Base-by-base conservation (phyloP, 2,888 invertebrate species). In the Heliconius cydno region DNA sequence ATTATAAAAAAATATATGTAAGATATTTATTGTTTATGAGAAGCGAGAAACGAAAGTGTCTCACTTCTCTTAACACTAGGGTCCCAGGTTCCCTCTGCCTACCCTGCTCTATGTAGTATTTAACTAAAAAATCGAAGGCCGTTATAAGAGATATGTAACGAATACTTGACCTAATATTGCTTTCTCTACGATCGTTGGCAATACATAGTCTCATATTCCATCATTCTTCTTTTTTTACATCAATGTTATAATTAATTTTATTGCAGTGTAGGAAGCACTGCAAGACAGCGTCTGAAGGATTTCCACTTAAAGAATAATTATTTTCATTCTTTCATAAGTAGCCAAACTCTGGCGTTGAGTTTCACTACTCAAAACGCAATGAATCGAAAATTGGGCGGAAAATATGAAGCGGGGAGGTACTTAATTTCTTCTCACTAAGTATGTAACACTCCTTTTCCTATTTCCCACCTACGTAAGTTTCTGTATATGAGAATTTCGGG, bases 91-190 rank as follows among this genome's bases (percentile, higher is more conserved):
- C 52, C 6, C 6, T 52, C 6, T 52, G 22, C 52, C 52, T 22
- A 52, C 22, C 6, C 52, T 52, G 7, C 19, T 9, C 19, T 52
- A 7, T 52, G 22, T 22, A 7, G 9, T 1, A 52, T 9, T 52
- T 19, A 19, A 19, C 22, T 22, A 52, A 52, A 52, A 79, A 77
- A 82, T 78, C 78, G 81, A 79, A 72, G 78, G 81, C 81, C 74
- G 79, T 80, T 79, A 82, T 79, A 76, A 78, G 78, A 81, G 78
- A 79, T 76, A 78, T 80, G 81, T 82, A 70, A 78, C 78, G 78
- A 81, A 77, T 79, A 82, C 81, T 82, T 82, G 81, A 81, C 81
- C 81, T 79, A 76, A 81, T 82, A 81, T 76, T 67, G 73, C 66
- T 63, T 75, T 78, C 78, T 75, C 63, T 63, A 52, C 72, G 75